Conservation (phyloP, 2,888 invertebrate genomes). For the Criorhina ranunculi region DNA sequence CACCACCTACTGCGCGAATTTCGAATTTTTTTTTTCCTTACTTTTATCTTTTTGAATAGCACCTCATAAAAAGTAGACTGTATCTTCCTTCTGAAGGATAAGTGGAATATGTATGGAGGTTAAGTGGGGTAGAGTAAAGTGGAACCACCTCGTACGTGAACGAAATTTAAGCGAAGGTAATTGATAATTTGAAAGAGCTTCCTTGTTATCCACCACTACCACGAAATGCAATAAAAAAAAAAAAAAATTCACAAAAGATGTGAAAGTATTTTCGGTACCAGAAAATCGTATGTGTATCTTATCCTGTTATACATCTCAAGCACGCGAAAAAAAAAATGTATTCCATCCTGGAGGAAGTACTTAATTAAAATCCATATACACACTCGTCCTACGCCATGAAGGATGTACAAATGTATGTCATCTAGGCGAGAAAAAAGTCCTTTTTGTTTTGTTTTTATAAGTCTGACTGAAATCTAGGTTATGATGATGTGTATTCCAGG, state of each 20-base stretch:
- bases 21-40: neutral
- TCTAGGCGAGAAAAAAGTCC: slow-evolving; percentile 15
- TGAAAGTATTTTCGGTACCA: slow-evolving; percentile 2
- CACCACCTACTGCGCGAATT: neutral
- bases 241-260: slow-evolving; percentile 4
- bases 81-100: slow-evolving; percentile 22
- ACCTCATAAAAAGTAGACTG: slow-evolving; percentile 27
- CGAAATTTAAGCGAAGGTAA: slow-evolving; percentile 42
- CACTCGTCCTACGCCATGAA: neutral
- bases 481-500: slow-evolving; percentile 6
- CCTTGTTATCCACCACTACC: neutral
- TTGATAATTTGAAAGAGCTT: slow-evolving; percentile 32
- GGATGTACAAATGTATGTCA: neutral
- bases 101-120: slow-evolving; percentile 7
- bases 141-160: slow-evolving; percentile 35
- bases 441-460: neutral
- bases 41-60: slow-evolving; percentile 5
- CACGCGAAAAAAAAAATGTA: slow-evolving; percentile 36
- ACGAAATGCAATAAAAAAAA: slow-evolving; percentile 6
- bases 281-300: slow-evolving; percentile 11
- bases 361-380: slow-evolving; percentile 46
- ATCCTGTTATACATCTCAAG: slow-evolving; percentile 44
- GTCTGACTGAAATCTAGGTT: slow-evolving; percentile 16
- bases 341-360: slow-evolving; percentile 16
- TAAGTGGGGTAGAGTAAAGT: slow-evolving; percentile 17